Percentiles rank a stretch among this genome's conserved stretches.
Conservation (phyloP, 1,140 invertebrate species). For the Drosophila pruinosa region DNA sequence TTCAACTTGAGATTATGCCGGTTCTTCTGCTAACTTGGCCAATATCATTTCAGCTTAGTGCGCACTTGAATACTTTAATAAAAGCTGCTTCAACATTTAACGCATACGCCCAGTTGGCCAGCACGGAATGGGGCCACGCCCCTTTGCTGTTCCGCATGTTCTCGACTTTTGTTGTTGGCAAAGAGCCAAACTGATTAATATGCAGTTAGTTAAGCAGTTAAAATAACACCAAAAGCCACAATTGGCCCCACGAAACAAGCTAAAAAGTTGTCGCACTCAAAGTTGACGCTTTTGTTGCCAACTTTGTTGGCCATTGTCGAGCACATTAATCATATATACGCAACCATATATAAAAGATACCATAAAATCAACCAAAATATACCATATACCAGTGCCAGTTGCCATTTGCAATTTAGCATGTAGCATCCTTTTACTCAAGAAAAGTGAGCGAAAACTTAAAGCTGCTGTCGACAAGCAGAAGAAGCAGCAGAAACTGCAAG, state of each 20-base stretch:
- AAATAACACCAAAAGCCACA: conserved; percentile 39
- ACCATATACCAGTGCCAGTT: not conserved
- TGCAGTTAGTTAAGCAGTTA: conserved; percentile 55
- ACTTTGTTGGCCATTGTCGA: conserved; percentile 40
- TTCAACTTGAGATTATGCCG: too few species aligned
- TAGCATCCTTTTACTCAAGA: not conserved
- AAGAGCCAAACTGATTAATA: conserved; percentile 54
- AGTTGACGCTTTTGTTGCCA: conserved; percentile 15
- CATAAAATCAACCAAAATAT: not conserved
- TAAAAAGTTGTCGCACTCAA: conserved; percentile 44
- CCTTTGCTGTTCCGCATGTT: conserved; percentile 49
- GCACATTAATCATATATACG: conserved; percentile 45
- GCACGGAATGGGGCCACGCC: conserved; percentile 49
- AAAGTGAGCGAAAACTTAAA: conserved; percentile 11
- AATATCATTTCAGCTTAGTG: too few species aligned
- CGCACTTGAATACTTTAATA: too few species aligned
- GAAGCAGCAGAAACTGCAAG: too few species aligned
- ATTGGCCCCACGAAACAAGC: conserved; percentile 46
- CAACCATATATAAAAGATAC: conserved; percentile 25
- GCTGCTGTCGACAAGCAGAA: conserved; percentile 15
- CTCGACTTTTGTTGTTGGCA: conserved; percentile 57
- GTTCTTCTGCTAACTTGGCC: not conserved
- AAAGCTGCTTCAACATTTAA: not conserved
- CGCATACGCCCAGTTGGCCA: conserved; percentile 10
- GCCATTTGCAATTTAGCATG: not conserved